A percentile compares a stretch with the other conserved stretches of the same genome.
Conservation (phyloP, 2,797 vertebrate species). For the Fistularia commersonii region DNA sequence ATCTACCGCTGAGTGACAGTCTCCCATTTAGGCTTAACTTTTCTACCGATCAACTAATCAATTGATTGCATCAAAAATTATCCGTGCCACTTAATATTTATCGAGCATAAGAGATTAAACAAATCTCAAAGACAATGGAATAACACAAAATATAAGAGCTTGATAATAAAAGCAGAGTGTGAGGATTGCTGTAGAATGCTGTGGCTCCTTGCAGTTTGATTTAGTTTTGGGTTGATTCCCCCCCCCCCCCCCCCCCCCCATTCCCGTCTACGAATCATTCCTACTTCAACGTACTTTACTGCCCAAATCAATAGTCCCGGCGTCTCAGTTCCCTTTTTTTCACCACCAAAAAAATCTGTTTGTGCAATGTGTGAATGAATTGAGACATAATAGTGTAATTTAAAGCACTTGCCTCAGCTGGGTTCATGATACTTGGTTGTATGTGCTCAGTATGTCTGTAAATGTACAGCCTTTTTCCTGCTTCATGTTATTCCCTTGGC, state of each 20-base stretch:
- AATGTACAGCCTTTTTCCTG: conserved; percentile 3
- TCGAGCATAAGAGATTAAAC: no score
- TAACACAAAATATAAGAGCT: no score
- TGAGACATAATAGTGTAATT: background rate
- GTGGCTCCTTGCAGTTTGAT: conserved; percentile 30
- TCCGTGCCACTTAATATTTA: no score
- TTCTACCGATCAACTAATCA: no score
- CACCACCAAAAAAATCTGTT: conserved; percentile 26
- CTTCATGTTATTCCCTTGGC: no score
- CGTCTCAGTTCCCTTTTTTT: conserved; percentile 15
- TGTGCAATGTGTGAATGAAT: conserved; percentile 7
- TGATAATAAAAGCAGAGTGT: background rate
- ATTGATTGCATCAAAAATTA: no score
- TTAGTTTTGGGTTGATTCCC: conserved; percentile 36
- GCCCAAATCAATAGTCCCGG: conserved; percentile 52
- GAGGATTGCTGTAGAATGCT: background rate
- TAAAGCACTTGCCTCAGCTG: conserved; percentile 25
- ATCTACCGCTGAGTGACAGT: no score
- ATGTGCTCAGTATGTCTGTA: background rate
- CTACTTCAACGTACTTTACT: conserved; percentile 49
- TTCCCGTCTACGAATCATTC: conserved; percentile 34
- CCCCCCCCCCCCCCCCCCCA: conserved; percentile 8
- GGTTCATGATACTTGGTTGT: no score
- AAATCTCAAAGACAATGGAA: no score
- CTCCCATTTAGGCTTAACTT: no score